Base-by-base conservation (phyloP, 2,888 invertebrate genomes). In the Drosophila maculinotata region DNA sequence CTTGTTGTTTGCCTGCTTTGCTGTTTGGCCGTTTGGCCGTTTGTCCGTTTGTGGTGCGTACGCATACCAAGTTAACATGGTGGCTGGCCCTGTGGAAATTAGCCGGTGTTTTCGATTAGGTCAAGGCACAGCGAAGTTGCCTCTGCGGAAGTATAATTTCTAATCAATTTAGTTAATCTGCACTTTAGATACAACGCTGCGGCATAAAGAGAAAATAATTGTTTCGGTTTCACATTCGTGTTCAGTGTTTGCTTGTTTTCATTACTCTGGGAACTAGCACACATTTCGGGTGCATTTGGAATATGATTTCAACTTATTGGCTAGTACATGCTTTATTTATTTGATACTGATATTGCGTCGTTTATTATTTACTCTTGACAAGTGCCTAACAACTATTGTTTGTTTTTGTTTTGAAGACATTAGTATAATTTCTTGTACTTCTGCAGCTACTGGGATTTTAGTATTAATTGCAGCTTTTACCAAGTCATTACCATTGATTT, bases 131-230 rank as follows among this genome's bases (percentile, higher is more conserved):
- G 15, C 15, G 26, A 41, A 2, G 2, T 20, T 4, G 20, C 72
- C 58, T 69, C 72, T 9, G 15, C 36, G 28, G 53, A 23, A 35
- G 41, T 75, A 75, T 64, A 65, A 70, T 83, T 79, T 76, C 83
- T 87, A 89, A 89, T 86, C 87, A 84, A 88, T 86, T 78, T 72
- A 53, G 74, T 69, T 77, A 80, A 85, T 88, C 81, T 58, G 31
- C 44, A 51, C 47, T 67, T 57, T 35, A 49, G 48, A 48, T 64
- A 48, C 25, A 2, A 14, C 15, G 31, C 7, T 12, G 30, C 9
- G 58, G 56, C 76, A 54, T 79, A 79, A 84, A 73, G 74, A 79
- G 69, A 80, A 83, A 76, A 84, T 80, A 84, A 88, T 88, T 88
- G 79, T 78, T 68, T 60, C 52, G 63, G 58, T 68, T 85, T 82